Percentiles rank a stretch among this genome's conserved stretches.
These are phyloP conservation scores for Epistrophe grossulariae DNA, from an alignment of 2,888 invertebrate genomes.

Conservation along the genomic window DNA sequence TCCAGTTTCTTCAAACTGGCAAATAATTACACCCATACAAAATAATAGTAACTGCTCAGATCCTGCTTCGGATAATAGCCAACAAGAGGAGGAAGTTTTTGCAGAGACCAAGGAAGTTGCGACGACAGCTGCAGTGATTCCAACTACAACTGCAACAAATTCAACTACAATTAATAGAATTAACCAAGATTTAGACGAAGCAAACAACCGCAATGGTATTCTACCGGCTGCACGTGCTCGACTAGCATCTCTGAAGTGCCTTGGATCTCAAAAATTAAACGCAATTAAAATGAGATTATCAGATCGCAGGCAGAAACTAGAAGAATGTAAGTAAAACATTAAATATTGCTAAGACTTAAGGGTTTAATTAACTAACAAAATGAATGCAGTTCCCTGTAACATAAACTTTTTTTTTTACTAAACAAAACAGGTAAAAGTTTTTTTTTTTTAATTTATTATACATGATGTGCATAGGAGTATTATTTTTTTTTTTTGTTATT, in stretches of 20 bases:
- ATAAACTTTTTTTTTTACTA: neutral
- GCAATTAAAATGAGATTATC: slow-evolving; percentile 87
- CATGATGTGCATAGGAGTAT: neutral
- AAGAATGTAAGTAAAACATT: slow-evolving; percentile 81
- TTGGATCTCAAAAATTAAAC: slow-evolving; percentile 88
- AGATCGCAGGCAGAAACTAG: slow-evolving; percentile 82
- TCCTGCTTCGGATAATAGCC: slow-evolving; percentile 81
- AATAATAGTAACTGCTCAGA: slow-evolving; percentile 81
- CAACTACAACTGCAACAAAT: slow-evolving; percentile 51
- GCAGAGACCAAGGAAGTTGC: slow-evolving; percentile 78
- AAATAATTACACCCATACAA: slow-evolving; percentile 83
- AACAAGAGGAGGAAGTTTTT: slow-evolving; percentile 81
- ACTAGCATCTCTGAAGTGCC: slow-evolving; percentile 87
- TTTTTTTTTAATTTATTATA: neutral
- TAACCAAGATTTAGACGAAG: slow-evolving; percentile 76
- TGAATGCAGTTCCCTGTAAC: slow-evolving; percentile 34
- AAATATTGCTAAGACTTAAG: neutral
- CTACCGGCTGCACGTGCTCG: slow-evolving; percentile 85
- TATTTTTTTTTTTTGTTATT: neutral
- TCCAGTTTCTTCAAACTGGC: slow-evolving; percentile 81
- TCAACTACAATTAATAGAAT: slow-evolving; percentile 19
- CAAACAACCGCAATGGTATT: slow-evolving; percentile 78
- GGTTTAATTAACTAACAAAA: neutral
- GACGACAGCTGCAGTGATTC: slow-evolving; percentile 30
- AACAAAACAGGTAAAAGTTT: neutral